Evolutionary conservation across 2,113 vertebrate species (phyloP).

Genomic region (Zosterops japonicus): DNA sequence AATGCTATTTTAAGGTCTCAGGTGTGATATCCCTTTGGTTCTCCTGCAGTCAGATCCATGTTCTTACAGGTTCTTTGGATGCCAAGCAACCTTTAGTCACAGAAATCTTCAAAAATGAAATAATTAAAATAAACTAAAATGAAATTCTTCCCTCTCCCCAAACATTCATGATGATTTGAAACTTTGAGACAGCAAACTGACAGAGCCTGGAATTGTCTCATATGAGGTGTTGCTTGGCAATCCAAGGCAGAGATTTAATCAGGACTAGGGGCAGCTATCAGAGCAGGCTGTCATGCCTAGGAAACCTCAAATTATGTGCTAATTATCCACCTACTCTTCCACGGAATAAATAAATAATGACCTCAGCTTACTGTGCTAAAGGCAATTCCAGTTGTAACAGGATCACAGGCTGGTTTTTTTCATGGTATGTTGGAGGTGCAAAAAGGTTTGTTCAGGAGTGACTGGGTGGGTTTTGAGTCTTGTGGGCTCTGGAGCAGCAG

Average conservation of each 20-base stretch:
- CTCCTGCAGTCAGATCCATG: background rate
- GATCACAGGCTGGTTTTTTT: background rate
- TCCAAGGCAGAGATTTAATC: background rate
- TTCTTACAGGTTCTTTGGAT: background rate
- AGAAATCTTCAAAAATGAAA: background rate
- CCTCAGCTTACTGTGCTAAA: background rate
- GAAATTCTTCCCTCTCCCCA: background rate
- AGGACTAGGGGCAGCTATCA: background rate
- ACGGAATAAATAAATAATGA: slow-evolving; percentile 47
- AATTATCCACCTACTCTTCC: slow-evolving; percentile 41
- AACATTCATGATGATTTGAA: background rate
- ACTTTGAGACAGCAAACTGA: background rate
- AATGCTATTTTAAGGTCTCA: background rate
- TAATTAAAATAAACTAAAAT: background rate
- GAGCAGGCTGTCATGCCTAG: slow-evolving; percentile 31
- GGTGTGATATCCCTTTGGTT: background rate
- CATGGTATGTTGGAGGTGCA: rapidly evolving
- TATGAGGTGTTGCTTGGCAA: background rate
- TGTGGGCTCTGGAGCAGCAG: rapidly evolving
- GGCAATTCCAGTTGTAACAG: background rate
- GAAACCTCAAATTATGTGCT: slow-evolving; percentile 36
- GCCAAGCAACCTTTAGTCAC: background rate
- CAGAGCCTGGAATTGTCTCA: background rate
- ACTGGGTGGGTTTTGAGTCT: background rate
- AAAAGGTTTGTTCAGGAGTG: background rate